Conservation (phyloP, 2,113 vertebrate species). For the Eretmochelys imbricata region DNA sequence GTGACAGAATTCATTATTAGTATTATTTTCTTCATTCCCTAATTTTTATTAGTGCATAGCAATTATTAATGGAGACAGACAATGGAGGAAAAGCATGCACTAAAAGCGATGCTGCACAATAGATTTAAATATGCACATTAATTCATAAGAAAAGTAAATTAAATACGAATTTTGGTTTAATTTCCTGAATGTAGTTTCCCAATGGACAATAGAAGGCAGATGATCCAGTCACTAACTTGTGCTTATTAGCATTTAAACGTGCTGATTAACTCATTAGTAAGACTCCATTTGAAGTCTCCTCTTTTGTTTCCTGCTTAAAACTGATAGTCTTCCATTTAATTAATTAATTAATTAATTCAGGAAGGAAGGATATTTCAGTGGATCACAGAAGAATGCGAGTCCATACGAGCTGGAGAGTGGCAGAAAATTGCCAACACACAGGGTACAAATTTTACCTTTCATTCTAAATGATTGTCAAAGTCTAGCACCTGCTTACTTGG, state of each 20-base stretch:
- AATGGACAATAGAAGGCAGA: slow-evolving; percentile 59
- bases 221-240: slow-evolving; percentile 45
- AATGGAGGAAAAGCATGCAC: slow-evolving; percentile 22
- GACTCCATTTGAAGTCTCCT: slow-evolving; percentile 7
- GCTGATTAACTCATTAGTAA: slow-evolving; percentile 70
- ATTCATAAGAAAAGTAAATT: slow-evolving; percentile 48
- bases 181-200: slow-evolving; percentile 63
- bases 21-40: slow-evolving; percentile 58
- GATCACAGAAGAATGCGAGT: neutral
- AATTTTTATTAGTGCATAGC: slow-evolving; percentile 62
- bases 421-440: neutral
- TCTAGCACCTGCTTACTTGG: neutral
- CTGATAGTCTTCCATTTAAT: slow-evolving; percentile 5
- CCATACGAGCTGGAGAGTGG: neutral
- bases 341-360: neutral
- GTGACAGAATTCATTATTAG: slow-evolving; percentile 50
- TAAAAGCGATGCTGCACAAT: neutral
- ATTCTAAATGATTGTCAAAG: neutral
- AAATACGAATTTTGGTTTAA: slow-evolving; percentile 9
- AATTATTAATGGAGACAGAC: slow-evolving; percentile 59
- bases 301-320: slow-evolving; percentile 50
- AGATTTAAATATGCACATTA: slow-evolving; percentile 59
- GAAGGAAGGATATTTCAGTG: neutral
- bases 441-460: neutral
- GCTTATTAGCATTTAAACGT: slow-evolving; percentile 59